phyloP scores from a whole-genome alignment of 2,797 vertebrate genomes.

The Gobionotothen gibberifrons region DNA sequence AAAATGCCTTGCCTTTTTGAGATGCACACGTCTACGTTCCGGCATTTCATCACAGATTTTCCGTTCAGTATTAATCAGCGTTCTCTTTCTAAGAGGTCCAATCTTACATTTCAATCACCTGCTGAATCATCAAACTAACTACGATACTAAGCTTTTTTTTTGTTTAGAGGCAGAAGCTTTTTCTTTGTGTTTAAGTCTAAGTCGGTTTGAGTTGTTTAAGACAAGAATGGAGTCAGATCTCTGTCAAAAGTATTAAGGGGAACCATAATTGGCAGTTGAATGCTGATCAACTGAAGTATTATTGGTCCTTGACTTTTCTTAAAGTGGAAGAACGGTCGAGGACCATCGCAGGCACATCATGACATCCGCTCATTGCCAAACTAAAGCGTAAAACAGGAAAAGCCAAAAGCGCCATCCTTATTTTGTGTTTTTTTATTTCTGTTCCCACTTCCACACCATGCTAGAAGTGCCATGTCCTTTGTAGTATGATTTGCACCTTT shows the following conservation, averaged over 20 bases:
- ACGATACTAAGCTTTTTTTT: conserved; percentile 50
- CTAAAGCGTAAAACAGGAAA: conserved; percentile 20
- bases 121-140: conserved; percentile 55
- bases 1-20: conserved; percentile 94
- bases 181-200: conserved; percentile 55
- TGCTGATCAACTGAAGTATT: conserved; percentile 58
- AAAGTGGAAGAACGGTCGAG: conserved; percentile 22
- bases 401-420: conserved; percentile 49
- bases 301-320: conserved; percentile 49
- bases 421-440: conserved; percentile 47
- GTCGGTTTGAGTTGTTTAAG: conserved; percentile 49
- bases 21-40: conserved; percentile 83
- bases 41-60: conserved; percentile 63
- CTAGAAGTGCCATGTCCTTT: conserved; percentile 82
- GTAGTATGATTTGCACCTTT: conserved; percentile 82
- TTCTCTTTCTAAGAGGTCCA: conserved; percentile 52
- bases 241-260: conserved; percentile 23
- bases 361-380: conserved; percentile 57
- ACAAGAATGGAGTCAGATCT: conserved; percentile 37
- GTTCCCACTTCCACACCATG: conserved; percentile 52
- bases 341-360: conserved; percentile 13
- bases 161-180: conserved; percentile 54
- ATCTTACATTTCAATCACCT: conserved; percentile 65
- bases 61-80: conserved; percentile 44
- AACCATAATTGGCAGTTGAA: conserved; percentile 18